Conservation (phyloP, 2,113 vertebrate genomes). For the Macrotus californicus region DNA sequence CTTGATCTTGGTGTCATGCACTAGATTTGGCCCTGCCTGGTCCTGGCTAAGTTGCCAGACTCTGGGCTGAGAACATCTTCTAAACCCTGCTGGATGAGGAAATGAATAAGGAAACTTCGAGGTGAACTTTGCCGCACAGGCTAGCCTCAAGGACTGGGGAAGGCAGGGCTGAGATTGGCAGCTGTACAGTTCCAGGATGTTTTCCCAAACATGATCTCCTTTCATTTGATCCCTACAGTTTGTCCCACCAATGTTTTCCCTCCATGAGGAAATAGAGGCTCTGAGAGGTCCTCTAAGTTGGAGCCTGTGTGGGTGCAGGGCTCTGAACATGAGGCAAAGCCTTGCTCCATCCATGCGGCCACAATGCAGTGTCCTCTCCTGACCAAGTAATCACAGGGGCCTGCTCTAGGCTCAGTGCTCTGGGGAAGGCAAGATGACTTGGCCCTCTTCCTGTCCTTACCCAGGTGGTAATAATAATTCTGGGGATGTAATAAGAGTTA, state of each 20-base stretch:
- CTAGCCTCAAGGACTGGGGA: not conserved
- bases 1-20: not conserved
- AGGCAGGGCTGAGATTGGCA: not conserved
- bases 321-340: not conserved
- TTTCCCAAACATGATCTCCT: not conserved
- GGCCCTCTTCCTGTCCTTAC: not conserved
- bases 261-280: not conserved
- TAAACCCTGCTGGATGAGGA: not conserved
- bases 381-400: not conserved
- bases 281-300: not conserved
- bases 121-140: not conserved
- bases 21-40: not conserved
- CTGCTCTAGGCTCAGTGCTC: not conserved
- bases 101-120: not conserved
- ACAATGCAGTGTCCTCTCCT: not conserved
- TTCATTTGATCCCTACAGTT: not conserved
- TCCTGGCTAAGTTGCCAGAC: not conserved
- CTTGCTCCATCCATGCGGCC: rapidly evolving
- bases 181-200: not conserved
- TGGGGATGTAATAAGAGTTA: not conserved
- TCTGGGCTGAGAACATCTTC: not conserved
- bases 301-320: not conserved
- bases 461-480: not conserved
- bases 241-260: not conserved
- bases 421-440: not conserved